Evolutionary conservation across 2,113 vertebrate species (phyloP).

Genomic region (Lophochroa leadbeateri): DNA sequence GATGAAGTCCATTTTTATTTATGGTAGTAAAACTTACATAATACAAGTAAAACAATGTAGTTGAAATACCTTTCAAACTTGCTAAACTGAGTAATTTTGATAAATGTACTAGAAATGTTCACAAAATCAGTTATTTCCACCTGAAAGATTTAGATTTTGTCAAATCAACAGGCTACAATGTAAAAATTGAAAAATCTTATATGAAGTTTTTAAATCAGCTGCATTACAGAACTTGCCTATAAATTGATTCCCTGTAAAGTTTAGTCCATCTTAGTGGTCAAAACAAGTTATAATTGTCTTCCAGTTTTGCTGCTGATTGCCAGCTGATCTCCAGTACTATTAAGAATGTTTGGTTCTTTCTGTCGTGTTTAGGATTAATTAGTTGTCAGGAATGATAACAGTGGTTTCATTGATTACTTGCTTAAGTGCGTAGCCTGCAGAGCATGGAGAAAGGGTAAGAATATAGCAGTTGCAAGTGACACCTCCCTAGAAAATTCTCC

Average conservation of each 20-base stretch:
- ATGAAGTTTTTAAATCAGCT: background rate
- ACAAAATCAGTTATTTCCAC: background rate
- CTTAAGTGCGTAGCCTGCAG: background rate
- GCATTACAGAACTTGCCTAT: background rate
- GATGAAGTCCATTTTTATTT: background rate
- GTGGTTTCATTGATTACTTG: background rate
- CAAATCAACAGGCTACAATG: background rate
- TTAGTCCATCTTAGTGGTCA: background rate
- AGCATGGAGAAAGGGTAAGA: background rate
- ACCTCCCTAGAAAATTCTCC: background rate
- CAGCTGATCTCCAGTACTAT: background rate
- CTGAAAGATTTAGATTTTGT: background rate
- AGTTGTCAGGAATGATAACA: background rate
- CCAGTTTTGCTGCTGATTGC: background rate
- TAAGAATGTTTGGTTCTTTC: background rate
- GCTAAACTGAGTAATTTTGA: background rate
- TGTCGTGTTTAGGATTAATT: background rate
- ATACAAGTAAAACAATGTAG: background rate
- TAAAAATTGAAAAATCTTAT: background rate
- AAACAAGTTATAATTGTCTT: background rate
- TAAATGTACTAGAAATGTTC: background rate
- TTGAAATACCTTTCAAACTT: background rate
- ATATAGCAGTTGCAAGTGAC: background rate
- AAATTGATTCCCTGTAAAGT: background rate
- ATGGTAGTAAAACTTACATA: background rate